Percentiles rank a stretch among this genome's conserved stretches.
Evolutionary conservation across 2,797 vertebrate species (phyloP).

Genomic region (Hydrophis major): DNA sequence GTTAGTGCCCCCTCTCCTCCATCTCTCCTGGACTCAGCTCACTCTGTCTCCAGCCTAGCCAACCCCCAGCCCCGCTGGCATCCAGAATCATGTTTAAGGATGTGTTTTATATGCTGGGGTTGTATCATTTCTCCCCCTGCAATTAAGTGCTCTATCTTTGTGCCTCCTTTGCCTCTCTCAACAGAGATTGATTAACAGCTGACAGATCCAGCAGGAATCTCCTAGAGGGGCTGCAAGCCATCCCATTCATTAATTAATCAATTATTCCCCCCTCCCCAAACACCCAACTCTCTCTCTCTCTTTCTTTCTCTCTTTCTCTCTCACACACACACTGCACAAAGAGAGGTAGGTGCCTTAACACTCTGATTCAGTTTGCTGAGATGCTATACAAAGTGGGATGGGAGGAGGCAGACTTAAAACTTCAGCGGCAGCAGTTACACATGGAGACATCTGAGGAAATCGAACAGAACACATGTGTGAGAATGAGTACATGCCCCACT

Average conservation of each 20-base stretch:
- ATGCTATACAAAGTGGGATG: neutral
- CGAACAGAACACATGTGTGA: neutral
- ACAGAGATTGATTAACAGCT: slow-evolving; percentile 58
- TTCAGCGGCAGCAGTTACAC: neutral
- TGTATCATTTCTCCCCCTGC: slow-evolving; percentile 37
- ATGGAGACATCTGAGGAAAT: neutral
- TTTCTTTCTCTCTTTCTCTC: neutral
- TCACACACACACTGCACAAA: neutral
- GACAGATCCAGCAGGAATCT: slow-evolving; percentile 56
- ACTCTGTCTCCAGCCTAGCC: neutral
- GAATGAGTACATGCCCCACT: neutral
- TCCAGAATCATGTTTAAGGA: slow-evolving; percentile 40
- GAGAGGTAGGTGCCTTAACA: neutral
- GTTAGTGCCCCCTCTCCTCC: neutral
- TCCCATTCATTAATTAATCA: slow-evolving; percentile 57
- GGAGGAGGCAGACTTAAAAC: neutral
- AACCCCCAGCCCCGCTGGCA: slow-evolving; percentile 6
- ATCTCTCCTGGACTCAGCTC: neutral
- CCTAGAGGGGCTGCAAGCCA: slow-evolving; percentile 53
- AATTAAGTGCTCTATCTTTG: slow-evolving; percentile 53
- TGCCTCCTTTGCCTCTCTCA: slow-evolving; percentile 44
- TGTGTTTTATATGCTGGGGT: slow-evolving; percentile 54
- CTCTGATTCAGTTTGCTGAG: neutral
- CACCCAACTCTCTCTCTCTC: neutral
- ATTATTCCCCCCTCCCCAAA: slow-evolving; percentile 32